These are phyloP conservation scores for Alentia gelatinosa DNA, from an alignment of 2,888 invertebrate species.

Conservation along the genomic window DNA sequence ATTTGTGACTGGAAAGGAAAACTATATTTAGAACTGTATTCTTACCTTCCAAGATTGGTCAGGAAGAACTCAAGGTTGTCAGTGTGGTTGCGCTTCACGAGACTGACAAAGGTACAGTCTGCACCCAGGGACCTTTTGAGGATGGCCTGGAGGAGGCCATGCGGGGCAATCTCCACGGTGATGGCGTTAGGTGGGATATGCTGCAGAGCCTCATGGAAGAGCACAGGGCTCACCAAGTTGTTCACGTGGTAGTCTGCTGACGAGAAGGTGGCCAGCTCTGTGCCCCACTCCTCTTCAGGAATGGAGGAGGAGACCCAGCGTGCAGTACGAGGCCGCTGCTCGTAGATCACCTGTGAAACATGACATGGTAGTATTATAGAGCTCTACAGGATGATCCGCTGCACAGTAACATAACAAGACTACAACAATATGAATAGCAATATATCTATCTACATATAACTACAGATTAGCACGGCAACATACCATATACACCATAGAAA, in stretches of 20 bases:
- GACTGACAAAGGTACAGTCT: constrained; percentile 89
- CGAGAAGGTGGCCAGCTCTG: constrained; percentile 89
- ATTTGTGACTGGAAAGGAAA: too few species aligned
- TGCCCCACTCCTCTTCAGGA: constrained; percentile 90
- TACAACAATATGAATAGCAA: too few species aligned
- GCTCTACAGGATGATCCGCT: too few species aligned
- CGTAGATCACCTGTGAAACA: constrained; percentile 86
- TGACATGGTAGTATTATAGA: too few species aligned
- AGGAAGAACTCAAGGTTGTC: constrained; percentile 89
- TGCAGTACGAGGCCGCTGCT: constrained; percentile 88
- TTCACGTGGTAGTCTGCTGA: constrained; percentile 97
- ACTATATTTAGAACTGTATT: too few species aligned
- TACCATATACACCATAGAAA: too few species aligned
- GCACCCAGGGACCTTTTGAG: constrained; percentile 90
- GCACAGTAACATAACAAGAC: too few species aligned
- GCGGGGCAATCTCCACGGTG: constrained; percentile 95
- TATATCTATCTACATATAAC: too few species aligned
- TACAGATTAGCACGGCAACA: too few species aligned
- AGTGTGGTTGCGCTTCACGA: constrained; percentile 91
- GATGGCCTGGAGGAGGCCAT: constrained; percentile 95
- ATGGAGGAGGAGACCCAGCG: constrained; percentile 97
- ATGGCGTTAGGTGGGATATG: constrained; percentile 93
- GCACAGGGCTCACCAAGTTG: constrained; percentile 95
- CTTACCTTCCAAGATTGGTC: constrained; percentile 89
- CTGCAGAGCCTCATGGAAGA: constrained; percentile 93